A percentile compares a stretch with the other conserved stretches of the same genome.
phyloP scores from a whole-genome alignment of 2,888 invertebrate genomes.

The Stenodema calcarata region DNA sequence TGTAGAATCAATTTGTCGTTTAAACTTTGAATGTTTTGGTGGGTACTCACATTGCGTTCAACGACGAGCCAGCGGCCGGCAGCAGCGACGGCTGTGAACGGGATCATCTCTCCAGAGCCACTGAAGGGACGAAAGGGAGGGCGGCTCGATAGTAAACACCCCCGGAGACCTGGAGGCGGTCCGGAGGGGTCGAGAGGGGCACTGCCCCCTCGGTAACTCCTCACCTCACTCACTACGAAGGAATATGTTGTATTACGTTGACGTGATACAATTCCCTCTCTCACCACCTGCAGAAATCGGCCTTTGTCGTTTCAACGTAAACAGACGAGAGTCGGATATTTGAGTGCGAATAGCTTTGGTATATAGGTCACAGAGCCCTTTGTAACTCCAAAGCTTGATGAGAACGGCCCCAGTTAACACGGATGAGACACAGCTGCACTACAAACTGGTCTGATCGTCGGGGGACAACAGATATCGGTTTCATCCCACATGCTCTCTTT shows the following conservation, averaged over 20 bases:
- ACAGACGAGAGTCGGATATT: not conserved
- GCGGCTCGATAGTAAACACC: slow-evolving; percentile 47
- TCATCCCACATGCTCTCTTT: no score
- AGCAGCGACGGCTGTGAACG: slow-evolving; percentile 37
- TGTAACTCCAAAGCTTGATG: not conserved
- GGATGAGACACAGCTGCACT: no score
- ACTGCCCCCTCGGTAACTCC: not conserved
- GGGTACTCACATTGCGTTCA: slow-evolving; percentile 16
- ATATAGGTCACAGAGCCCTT: not conserved
- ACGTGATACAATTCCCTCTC: not conserved
- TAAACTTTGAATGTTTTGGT: no score
- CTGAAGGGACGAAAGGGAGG: slow-evolving; percentile 27
- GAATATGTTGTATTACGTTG: not conserved
- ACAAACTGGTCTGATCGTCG: no score
- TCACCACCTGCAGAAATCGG: not conserved
- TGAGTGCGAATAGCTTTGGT: not conserved
- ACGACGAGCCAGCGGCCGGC: slow-evolving; percentile 40
- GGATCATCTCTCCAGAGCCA: slow-evolving; percentile 40
- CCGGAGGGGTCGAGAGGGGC: not conserved
- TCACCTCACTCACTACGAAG: not conserved
- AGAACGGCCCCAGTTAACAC: no score
- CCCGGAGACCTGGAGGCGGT: not conserved
- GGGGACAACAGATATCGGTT: no score
- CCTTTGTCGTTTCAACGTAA: not conserved
- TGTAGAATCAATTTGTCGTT: no score